A percentile compares a stretch with the other conserved stretches of the same genome.
phyloP scores from a whole-genome alignment of 2,797 vertebrate species.

The Synaphobranchus kaupii region DNA sequence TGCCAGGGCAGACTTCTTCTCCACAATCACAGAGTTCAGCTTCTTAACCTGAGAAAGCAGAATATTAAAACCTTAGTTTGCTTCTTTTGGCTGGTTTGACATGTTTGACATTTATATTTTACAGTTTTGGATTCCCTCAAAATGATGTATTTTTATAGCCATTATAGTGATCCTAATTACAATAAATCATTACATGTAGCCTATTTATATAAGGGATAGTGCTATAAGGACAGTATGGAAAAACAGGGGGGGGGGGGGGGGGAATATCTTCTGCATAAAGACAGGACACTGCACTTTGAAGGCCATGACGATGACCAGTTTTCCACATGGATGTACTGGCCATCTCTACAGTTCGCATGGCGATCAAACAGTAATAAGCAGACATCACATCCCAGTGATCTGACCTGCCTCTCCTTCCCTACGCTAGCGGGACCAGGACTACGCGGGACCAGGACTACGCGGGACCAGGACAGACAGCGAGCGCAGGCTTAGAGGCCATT shows the following conservation, averaged over 20 bases:
- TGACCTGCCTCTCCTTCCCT: not conserved
- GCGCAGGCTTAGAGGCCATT: not conserved
- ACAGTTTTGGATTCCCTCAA: not conserved
- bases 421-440: slow-evolving; percentile 10
- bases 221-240: not conserved
- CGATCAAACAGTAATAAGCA: not conserved
- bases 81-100: not conserved
- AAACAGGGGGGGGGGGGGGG: not conserved
- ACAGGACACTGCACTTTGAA: not conserved
- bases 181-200: not conserved
- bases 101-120: not conserved
- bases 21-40: slow-evolving; percentile 83
- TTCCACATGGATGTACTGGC: not conserved
- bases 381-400: not conserved
- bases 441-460: slow-evolving; percentile 13
- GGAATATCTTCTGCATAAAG: not conserved
- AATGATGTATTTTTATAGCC: not conserved
- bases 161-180: not conserved
- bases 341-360: not conserved
- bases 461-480: slow-evolving; percentile 11
- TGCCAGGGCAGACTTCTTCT: slow-evolving; percentile 90
- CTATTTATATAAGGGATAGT: not conserved
- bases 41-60: slow-evolving; percentile 83
- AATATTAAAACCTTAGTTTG: not conserved
- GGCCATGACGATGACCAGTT: not conserved